phyloP scores from a whole-genome alignment of 2,113 vertebrate genomes.

The Sturnus vulgaris region DNA sequence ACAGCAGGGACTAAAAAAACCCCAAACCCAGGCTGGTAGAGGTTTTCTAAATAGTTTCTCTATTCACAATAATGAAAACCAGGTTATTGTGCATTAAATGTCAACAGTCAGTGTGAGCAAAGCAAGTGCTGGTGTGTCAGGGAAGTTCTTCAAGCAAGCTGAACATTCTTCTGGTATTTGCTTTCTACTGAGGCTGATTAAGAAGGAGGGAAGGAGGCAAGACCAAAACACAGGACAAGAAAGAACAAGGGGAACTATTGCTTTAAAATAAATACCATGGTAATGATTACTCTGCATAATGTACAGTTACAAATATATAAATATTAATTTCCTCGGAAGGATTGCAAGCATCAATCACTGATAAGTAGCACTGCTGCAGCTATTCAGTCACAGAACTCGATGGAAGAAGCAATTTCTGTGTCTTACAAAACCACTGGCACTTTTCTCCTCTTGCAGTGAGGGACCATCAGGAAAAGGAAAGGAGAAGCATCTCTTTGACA shows the following conservation, averaged over 20 bases:
- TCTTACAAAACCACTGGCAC: background rate
- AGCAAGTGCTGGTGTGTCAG: background rate
- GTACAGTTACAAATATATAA: slow-evolving; percentile 63
- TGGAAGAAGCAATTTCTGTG: background rate
- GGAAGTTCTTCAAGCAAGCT: background rate
- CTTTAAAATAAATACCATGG: slow-evolving; percentile 60
- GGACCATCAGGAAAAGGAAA: background rate
- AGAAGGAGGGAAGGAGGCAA: background rate
- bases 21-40: background rate
- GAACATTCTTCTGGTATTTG: background rate
- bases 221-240: background rate
- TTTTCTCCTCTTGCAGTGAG: background rate
- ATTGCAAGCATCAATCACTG: slow-evolving; percentile 24
- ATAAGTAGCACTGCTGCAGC: slow-evolving; percentile 17
- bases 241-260: background rate
- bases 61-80: background rate
- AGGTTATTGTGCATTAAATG: background rate
- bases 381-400: background rate
- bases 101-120: background rate
- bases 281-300: slow-evolving; percentile 44
- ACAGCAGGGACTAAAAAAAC: background rate
- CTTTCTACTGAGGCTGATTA: slow-evolving; percentile 14
- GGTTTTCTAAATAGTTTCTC: background rate
- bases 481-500: background rate
- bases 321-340: slow-evolving; percentile 35